Conservation (phyloP, 35 echinoderm and acorn worm species). For the Lytechinus variegatus region DNA sequence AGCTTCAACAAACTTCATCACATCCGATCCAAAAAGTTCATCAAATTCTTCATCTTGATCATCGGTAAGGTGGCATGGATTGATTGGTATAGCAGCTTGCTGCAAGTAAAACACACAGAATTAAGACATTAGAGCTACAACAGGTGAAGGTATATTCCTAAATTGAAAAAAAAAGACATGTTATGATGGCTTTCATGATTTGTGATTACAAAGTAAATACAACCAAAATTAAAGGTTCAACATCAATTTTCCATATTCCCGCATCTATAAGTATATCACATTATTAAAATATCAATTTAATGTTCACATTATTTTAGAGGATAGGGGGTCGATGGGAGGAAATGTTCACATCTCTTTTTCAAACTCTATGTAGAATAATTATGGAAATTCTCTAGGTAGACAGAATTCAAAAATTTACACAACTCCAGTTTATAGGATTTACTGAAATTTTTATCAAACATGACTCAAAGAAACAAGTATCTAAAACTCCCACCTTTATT, state of each 20-base stretch:
- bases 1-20: slow-evolving; percentile 13
- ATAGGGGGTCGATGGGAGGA: background rate
- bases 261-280: no score
- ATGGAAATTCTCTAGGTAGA: background rate
- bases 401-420: background rate
- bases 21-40: background rate
- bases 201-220: background rate
- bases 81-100: slow-evolving; percentile 24
- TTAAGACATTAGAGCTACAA: background rate
- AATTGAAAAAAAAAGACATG: background rate
- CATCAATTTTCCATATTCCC: no score
- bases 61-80: slow-evolving; percentile 12
- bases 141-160: background rate
- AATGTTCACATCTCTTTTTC: background rate
- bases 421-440: background rate
- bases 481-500: background rate
- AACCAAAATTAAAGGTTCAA: no score
- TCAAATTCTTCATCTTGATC: slow-evolving; percentile 5
- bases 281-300: no score
- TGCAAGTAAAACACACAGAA: background rate
- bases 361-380: background rate
- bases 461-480: background rate
- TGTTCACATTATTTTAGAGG: no score
- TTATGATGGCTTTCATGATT: background rate
- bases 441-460: background rate